Conservation (phyloP, 2,888 invertebrate genomes). For the Folsomia candida region DNA sequence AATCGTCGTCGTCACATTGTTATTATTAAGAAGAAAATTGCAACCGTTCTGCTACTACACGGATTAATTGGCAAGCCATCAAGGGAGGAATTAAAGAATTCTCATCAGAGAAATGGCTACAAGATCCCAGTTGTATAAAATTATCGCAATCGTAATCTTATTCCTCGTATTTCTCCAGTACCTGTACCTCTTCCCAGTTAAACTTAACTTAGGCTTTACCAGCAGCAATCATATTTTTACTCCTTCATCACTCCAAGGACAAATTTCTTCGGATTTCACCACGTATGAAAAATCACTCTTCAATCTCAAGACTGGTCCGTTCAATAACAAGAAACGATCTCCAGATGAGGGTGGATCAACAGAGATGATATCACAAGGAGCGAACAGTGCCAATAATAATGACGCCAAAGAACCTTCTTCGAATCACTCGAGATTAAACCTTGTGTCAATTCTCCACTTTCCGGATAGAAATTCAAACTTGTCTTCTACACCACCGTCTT, state of each 20-base stretch:
- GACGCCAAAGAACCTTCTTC: no score
- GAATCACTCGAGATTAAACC: not conserved
- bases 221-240: not conserved
- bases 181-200: constrained; percentile 44
- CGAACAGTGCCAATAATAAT: not conserved
- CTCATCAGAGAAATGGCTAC: not conserved
- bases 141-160: constrained; percentile 34
- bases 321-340: constrained; percentile 12
- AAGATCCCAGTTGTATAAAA: constrained; percentile 10
- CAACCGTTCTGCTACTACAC: not conserved
- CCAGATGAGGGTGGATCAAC: constrained; percentile 3
- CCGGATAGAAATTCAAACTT: not conserved
- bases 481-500: not conserved
- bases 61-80: not conserved
- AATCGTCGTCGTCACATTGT: not conserved
- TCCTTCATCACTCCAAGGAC: no score
- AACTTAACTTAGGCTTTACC: constrained; percentile 18
- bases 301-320: constrained; percentile 17
- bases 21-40: not conserved
- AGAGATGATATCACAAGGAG: not conserved
- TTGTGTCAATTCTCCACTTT: not conserved
- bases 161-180: constrained; percentile 44
- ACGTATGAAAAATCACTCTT: constrained; percentile 16
- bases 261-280: not conserved
- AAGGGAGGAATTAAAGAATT: not conserved